These are phyloP conservation scores for Rhyzopertha dominica DNA, from an alignment of 1,140 invertebrate species.

Conservation along the genomic window DNA sequence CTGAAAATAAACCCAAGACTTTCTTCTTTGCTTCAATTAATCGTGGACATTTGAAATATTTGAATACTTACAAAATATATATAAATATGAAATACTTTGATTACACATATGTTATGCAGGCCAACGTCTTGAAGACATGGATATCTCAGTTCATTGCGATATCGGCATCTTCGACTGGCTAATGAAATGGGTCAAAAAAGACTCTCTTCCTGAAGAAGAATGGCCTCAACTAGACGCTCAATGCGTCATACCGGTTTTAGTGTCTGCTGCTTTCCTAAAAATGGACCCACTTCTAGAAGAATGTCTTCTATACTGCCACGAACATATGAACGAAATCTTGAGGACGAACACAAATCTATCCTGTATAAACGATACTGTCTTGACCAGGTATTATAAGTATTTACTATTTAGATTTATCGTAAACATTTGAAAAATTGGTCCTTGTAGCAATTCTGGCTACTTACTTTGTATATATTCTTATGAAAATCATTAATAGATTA, in stretches of 20 bases:
- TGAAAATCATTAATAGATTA: too few species aligned
- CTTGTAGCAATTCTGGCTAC: too few species aligned
- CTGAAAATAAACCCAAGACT: too few species aligned
- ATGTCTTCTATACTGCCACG: slow-evolving; percentile 74
- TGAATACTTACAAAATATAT: background rate
- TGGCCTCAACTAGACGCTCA: slow-evolving; percentile 72
- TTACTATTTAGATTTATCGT: background rate
- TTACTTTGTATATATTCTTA: too few species aligned
- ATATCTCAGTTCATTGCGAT: slow-evolving; percentile 94
- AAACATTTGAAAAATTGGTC: background rate
- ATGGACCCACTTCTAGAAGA: slow-evolving; percentile 83
- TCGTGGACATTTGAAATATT: too few species aligned
- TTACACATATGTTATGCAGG: slow-evolving; percentile 44
- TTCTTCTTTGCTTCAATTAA: too few species aligned
- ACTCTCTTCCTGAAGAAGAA: slow-evolving; percentile 58
- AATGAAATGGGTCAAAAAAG: slow-evolving; percentile 88
- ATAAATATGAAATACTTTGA: slow-evolving; percentile 28
- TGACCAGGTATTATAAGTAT: slow-evolving; percentile 69
- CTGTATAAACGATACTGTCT: slow-evolving; percentile 74
- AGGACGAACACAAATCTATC: slow-evolving; percentile 71
- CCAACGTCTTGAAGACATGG: slow-evolving; percentile 87
- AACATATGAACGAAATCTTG: slow-evolving; percentile 74
- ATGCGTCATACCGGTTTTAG: slow-evolving; percentile 86
- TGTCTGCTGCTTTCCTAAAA: slow-evolving; percentile 90
- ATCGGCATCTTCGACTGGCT: slow-evolving; percentile 92